Base-by-base conservation (phyloP, 2,113 vertebrate genomes). In the Tichodroma muraria region DNA sequence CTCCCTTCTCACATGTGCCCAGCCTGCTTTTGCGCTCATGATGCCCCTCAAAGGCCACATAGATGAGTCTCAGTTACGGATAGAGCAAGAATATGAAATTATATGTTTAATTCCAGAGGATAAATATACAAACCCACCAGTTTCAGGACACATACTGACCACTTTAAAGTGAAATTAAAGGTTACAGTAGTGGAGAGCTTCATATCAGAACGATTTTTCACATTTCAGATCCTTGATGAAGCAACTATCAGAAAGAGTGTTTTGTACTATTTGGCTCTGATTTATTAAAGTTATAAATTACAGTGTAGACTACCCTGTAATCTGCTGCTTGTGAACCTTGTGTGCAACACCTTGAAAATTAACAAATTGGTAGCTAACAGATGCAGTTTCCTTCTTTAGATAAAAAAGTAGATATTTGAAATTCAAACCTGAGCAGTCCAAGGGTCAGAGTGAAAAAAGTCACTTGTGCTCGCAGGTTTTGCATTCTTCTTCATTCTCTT, bases 401-500 rank as follows among this genome's bases (percentile, higher is more conserved):
- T 84, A 73, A 80, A 88, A 88, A 82, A 42, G 47, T 8, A 85
- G 66, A 60, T 1, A 6, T 63, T 85, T 75, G 85, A 94, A 96
- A 95, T 65, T 60, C 73, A 90, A 94, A 56, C 44, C 72, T 69
- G 57, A 37, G 42, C 57, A 60, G 45, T 30, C 69, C 45, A 56
- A 87, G 73, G 49, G 69, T 78, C 91, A 88, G 52, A 56, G 69
- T 10, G 59, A 68, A 89, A 91, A 88, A 90, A 86, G 25, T 5
- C 59, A 40, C 44, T 63, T 60, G 84, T 78, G 71, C 69, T 92
- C 56, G 40, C 52, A 85, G 64, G 66, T 95, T 93, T 64, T 89
- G 90, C 69, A 91, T 85, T 88, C 68, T 73, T 88, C 90, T 84
- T 89, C 89, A 63, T 80, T 93, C 80, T 88, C 76, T 80, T 89